These are phyloP conservation scores for Coelinius sp. DNA, from an alignment of 2,888 invertebrate species.

Conservation along the genomic window DNA sequence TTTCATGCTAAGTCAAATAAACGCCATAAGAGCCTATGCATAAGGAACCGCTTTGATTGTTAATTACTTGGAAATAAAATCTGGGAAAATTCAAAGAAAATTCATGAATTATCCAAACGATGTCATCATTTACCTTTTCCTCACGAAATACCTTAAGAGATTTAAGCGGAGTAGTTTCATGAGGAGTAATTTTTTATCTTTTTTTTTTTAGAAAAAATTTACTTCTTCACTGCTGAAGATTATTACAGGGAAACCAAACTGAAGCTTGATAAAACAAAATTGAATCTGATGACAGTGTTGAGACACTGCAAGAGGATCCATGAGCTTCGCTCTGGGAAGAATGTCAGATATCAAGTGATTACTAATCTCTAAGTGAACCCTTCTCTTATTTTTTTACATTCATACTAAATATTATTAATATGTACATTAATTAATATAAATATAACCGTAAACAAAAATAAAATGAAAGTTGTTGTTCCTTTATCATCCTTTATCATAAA, in stretches of 20 bases:
- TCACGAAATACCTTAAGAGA: no score
- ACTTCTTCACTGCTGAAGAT: slow-evolving; percentile 64
- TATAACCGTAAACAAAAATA: neutral
- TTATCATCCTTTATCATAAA: no score
- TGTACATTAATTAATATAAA: neutral
- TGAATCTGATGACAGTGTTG: slow-evolving; percentile 62
- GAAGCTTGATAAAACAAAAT: slow-evolving; percentile 63
- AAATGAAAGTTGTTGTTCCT: no score
- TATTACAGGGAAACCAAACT: slow-evolving; percentile 56
- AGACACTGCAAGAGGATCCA: slow-evolving; percentile 62
- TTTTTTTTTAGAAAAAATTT: slow-evolving; percentile 57
- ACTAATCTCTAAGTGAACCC: neutral
- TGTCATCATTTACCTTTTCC: no score
- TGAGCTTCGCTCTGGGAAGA: slow-evolving; percentile 57
- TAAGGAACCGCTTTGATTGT: no score
- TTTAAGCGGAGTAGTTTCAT: no score
- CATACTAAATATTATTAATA: neutral
- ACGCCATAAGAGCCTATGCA: no score
- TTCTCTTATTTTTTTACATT: neutral
- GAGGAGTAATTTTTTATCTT: no score
- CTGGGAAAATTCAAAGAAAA: no score
- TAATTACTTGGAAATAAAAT: no score
- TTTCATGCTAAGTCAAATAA: no score
- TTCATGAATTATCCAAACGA: no score
- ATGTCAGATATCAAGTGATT: slow-evolving; percentile 51